Evolutionary conservation across 2,888 invertebrate genomes (phyloP).

Genomic region (Timandra comae): DNA sequence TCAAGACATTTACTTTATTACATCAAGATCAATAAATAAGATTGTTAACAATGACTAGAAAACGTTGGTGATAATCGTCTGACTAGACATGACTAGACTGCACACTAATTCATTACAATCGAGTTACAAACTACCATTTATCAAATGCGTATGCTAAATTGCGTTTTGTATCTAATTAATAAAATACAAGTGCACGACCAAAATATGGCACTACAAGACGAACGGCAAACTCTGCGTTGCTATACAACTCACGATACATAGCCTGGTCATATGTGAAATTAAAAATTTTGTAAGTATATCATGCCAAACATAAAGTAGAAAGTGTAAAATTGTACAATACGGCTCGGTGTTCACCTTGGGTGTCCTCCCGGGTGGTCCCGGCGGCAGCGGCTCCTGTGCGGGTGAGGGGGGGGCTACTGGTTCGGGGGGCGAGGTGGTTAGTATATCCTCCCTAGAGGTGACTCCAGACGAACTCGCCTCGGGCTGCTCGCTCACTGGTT

Average conservation of each 20-base stretch:
- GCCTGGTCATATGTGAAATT: conserved; percentile 62
- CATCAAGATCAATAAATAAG: conserved; percentile 34
- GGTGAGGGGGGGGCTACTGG: conserved; percentile 60
- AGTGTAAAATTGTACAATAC: conserved; percentile 72
- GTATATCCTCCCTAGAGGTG: conserved; percentile 67
- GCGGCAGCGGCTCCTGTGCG: conserved; percentile 65
- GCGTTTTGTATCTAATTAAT: conserved; percentile 25
- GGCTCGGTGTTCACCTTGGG: conserved; percentile 72
- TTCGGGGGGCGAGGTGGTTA: conserved; percentile 63
- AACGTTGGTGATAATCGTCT: conserved; percentile 30
- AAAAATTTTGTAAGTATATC: conserved; percentile 69
- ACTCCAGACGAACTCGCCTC: conserved; percentile 45
- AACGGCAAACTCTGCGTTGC: conserved; percentile 52
- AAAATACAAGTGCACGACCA: conserved; percentile 47
- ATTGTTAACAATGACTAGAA: conserved; percentile 48
- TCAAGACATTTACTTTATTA: conserved; percentile 57
- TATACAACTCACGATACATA: conserved; percentile 60
- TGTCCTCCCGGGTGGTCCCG: conserved; percentile 47
- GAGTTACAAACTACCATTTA: conserved; percentile 28
- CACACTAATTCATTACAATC: conserved; percentile 38
- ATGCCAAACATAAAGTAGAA: conserved; percentile 73
- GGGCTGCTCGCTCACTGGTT: conserved; percentile 35
- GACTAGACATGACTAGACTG: conserved; percentile 70
- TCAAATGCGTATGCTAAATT: conserved; percentile 37
- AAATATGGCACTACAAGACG: conserved; percentile 72